A percentile compares a stretch with the other conserved stretches of the same genome.
Evolutionary conservation across 2,888 invertebrate genomes (phyloP).

Genomic region (Epinotia demarniana): DNA sequence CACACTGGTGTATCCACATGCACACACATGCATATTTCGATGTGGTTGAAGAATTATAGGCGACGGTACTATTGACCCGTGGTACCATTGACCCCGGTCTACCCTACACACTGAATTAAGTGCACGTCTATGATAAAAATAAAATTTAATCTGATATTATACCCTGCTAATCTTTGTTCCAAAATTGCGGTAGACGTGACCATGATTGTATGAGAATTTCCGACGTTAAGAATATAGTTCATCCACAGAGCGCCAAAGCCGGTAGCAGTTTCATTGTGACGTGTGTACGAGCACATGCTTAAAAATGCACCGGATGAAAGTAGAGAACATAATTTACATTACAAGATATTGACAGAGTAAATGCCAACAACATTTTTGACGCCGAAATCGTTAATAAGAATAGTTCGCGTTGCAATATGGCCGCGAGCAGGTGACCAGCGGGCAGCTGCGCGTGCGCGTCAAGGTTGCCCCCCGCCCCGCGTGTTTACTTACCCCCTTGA

Average conservation of each 20-base stretch:
- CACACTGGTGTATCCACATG: too few relatives aligned
- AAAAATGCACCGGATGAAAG: conserved; percentile 12
- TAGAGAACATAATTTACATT: conserved; percentile 18
- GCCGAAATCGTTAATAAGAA: conserved; percentile 48
- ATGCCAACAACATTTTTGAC: conserved; percentile 46
- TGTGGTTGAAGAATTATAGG: too few relatives aligned
- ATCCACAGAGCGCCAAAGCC: not conserved
- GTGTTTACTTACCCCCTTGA: conserved; percentile 62
- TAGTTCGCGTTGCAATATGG: conserved; percentile 51
- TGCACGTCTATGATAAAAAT: too few relatives aligned
- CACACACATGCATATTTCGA: too few relatives aligned
- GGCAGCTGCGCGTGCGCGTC: conserved; percentile 73
- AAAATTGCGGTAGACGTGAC: too few relatives aligned
- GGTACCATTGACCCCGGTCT: too few relatives aligned
- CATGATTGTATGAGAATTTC: not conserved
- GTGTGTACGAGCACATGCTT: not conserved
- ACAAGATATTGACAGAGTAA: conserved; percentile 37
- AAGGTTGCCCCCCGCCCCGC: conserved; percentile 76
- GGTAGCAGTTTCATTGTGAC: not conserved
- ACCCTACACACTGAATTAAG: too few relatives aligned
- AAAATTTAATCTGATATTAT: too few relatives aligned
- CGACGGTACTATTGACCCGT: too few relatives aligned
- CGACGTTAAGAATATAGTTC: not conserved
- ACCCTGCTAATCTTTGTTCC: too few relatives aligned
- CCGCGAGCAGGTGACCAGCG: conserved; percentile 71